These are phyloP conservation scores for Drosophila meridionalis DNA, from an alignment of 2,888 invertebrate species.

Conservation along the genomic window DNA sequence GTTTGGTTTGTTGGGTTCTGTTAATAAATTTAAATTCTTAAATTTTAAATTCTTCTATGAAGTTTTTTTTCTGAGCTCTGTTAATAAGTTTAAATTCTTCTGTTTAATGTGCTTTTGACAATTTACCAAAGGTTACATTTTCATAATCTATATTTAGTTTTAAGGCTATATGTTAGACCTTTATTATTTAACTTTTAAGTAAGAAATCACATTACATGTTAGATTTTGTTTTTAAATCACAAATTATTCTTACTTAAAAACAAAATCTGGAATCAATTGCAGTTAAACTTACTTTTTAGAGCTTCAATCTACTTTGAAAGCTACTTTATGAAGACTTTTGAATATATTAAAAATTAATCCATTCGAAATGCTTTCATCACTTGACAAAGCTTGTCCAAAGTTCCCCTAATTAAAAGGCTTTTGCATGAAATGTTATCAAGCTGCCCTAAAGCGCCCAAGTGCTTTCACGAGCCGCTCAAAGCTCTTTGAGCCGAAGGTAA, in stretches of 20 bases:
- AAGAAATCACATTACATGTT: too few relatives aligned
- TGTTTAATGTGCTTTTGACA: too few relatives aligned
- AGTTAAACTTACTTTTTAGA: fast-evolving
- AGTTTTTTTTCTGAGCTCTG: too few relatives aligned
- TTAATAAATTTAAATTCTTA: not conserved
- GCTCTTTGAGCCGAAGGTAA: not conserved
- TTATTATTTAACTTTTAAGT: too few relatives aligned
- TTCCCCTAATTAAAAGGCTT: not conserved
- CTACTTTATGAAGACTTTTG: not conserved
- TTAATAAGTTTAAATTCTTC: too few relatives aligned
- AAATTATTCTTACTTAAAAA: not conserved
- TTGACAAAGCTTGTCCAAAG: not conserved
- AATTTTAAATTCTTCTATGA: not conserved
- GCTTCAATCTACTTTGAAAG: not conserved
- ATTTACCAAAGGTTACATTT: too few relatives aligned
- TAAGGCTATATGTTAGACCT: too few relatives aligned
- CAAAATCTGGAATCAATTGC: not conserved
- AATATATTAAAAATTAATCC: not conserved
- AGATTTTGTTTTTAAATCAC: too few relatives aligned
- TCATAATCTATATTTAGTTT: too few relatives aligned
- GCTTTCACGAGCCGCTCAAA: constrained; percentile 1
- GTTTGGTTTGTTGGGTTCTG: not conserved
- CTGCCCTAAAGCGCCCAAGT: not conserved
- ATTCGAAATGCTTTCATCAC: not conserved
- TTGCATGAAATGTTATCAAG: not conserved